A percentile compares a stretch with the other conserved stretches of the same genome.
Evolutionary conservation across 37 sponge, comb jelly and placozoan species (phyloP).

Genomic region (Bolinopsis microptera): DNA sequence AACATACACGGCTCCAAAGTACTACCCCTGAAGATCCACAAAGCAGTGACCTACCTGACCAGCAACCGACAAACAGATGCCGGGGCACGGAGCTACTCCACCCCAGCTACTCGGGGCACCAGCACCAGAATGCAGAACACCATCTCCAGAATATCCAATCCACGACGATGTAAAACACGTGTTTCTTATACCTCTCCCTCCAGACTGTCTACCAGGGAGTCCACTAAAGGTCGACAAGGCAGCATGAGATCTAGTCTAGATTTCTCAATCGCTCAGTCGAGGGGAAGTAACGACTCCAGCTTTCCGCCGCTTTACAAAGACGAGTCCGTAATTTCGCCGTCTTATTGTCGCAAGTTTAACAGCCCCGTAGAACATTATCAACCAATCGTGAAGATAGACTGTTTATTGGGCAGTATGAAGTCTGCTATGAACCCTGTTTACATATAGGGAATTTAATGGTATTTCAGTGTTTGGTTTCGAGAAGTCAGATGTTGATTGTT

Average conservation of each 20-base stretch:
- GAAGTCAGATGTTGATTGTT: background rate
- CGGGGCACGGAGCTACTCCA: background rate
- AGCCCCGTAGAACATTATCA: background rate
- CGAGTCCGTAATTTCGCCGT: background rate
- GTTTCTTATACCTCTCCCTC: background rate
- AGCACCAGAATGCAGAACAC: background rate
- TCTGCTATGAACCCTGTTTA: constrained; percentile 36
- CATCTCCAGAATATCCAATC: background rate
- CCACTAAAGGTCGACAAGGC: background rate
- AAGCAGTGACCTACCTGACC: background rate
- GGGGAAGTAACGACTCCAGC: background rate
- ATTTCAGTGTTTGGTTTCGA: background rate
- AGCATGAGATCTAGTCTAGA: background rate
- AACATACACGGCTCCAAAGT: constrained; percentile 21
- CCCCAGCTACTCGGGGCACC: background rate
- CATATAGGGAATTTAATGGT: background rate
- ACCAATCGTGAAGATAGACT: constrained; percentile 25
- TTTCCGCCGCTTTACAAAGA: background rate
- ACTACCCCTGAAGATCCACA: constrained; percentile 47
- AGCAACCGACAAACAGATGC: background rate
- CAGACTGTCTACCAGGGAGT: background rate
- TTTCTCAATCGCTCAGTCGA: background rate
- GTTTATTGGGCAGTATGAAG: background rate
- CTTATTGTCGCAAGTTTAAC: background rate
- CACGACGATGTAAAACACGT: background rate